These are phyloP conservation scores for Helicoverpa assulta DNA, from an alignment of 2,888 invertebrate genomes.

Conservation along the genomic window DNA sequence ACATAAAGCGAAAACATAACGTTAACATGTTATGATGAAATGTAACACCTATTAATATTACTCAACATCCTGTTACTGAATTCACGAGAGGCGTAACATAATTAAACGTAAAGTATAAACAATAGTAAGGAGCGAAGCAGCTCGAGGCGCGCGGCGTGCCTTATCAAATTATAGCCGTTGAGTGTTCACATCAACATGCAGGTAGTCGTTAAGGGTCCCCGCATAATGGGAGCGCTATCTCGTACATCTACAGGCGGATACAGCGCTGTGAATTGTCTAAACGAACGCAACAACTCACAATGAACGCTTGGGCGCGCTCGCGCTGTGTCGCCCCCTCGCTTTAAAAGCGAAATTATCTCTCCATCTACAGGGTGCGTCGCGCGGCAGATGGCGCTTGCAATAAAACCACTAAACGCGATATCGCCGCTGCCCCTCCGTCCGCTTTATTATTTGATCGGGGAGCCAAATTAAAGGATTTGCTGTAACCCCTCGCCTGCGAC, in stretches of 20 bases:
- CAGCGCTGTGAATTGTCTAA: conserved; percentile 85
- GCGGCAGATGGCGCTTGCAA: conserved; percentile 90
- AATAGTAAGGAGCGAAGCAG: conserved; percentile 33
- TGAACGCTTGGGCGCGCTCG: conserved; percentile 75
- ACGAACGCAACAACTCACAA: conserved; percentile 85
- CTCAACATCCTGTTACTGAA: conserved; percentile 40
- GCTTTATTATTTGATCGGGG: conserved; percentile 90
- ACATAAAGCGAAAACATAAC: conserved; percentile 8
- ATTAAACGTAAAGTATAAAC: conserved; percentile 46
- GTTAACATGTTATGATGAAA: conserved; percentile 26
- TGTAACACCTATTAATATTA: conserved; percentile 16
- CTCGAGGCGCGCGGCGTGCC: conserved; percentile 64
- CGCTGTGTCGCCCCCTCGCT: conserved; percentile 74
- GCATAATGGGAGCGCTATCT: conserved; percentile 82
- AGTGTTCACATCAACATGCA: conserved; percentile 77
- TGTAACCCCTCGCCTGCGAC: conserved; percentile 86
- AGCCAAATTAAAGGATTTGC: conserved; percentile 90
- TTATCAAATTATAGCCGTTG: conserved; percentile 81
- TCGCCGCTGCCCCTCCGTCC: conserved; percentile 85
- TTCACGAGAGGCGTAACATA: conserved; percentile 46
- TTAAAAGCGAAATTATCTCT: conserved; percentile 89
- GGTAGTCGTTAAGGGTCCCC: conserved; percentile 79
- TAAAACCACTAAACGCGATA: conserved; percentile 91
- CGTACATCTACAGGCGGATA: conserved; percentile 78
- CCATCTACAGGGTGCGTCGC: conserved; percentile 83